Percentiles rank a stretch among this genome's conserved stretches.
Conservation (phyloP, 2,113 vertebrate species). For the Cyphotilapia sp. region DNA sequence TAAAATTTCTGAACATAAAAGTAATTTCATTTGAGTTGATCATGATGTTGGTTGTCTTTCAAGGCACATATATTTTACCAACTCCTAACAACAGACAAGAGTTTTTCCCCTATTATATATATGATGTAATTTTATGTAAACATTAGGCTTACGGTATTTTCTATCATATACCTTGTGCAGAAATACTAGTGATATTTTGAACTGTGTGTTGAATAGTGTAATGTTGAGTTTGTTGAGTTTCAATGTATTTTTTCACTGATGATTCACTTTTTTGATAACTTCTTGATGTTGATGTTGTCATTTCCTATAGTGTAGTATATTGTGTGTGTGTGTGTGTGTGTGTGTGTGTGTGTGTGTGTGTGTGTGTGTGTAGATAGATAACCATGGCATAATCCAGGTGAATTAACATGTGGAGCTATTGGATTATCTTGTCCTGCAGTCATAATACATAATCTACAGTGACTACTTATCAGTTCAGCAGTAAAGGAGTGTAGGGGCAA, state of each 20-base stretch:
- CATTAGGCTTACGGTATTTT: neutral
- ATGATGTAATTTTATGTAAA: neutral
- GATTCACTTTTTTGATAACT: neutral
- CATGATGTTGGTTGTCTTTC: neutral
- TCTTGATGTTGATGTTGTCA: neutral
- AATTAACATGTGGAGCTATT: neutral
- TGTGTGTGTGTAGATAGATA: neutral
- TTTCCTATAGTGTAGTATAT: neutral
- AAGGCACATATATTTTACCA: neutral
- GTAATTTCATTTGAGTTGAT: neutral
- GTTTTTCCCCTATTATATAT: neutral
- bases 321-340: no score
- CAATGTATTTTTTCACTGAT: neutral
- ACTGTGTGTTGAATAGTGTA: neutral
- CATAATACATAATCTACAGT: neutral
- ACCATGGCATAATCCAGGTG: neutral
- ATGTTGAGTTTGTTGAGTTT: neutral
- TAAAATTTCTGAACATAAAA: neutral
- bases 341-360: no score
- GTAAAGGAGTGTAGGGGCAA: accelerated
- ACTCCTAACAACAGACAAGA: neutral
- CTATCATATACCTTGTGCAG: neutral
- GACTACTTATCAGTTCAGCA: neutral
- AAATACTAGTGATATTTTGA: neutral
- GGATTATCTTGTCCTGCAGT: neutral